Percentiles rank a stretch among this genome's conserved stretches.
Evolutionary conservation across 2,797 vertebrate species (phyloP).

Genomic region (Sebastes steindachneri): DNA sequence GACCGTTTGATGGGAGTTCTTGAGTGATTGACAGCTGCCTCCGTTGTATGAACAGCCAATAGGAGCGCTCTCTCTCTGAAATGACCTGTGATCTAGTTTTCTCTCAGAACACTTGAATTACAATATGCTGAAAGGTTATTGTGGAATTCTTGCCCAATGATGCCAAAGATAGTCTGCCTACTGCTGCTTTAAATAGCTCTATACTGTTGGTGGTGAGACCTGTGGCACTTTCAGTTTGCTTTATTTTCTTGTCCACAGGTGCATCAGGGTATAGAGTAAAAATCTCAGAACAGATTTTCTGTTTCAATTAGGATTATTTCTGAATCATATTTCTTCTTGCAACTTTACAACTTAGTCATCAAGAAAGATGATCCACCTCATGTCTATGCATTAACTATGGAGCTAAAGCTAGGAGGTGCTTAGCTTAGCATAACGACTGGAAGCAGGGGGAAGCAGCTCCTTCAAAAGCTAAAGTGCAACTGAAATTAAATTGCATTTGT

Average conservation of each 20-base stretch:
- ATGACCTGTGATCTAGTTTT: too few species aligned
- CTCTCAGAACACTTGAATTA: too few species aligned
- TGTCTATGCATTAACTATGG: not conserved
- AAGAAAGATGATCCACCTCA: not conserved
- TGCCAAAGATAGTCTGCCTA: too few species aligned
- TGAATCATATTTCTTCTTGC: not conserved
- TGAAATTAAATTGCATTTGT: not conserved
- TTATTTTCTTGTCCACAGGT: not conserved
- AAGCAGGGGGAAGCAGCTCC: not conserved
- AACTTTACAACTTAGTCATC: not conserved
- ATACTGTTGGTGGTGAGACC: not conserved
- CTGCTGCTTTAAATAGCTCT: not conserved
- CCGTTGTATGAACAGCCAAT: too few species aligned
- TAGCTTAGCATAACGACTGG: not conserved
- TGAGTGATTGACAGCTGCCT: too few species aligned
- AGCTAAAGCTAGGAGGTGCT: not conserved
- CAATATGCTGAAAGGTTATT: too few species aligned
- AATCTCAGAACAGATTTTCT: not conserved
- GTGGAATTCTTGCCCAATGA: too few species aligned
- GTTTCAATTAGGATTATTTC: not conserved
- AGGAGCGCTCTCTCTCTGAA: too few species aligned
- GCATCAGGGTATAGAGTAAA: not conserved
- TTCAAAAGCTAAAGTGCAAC: not conserved
- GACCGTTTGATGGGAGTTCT: rapidly evolving
- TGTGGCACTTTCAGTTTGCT: not conserved